These are phyloP conservation scores for Rostratula benghalensis DNA, from an alignment of 2,113 vertebrate species.

Conservation along the genomic window DNA sequence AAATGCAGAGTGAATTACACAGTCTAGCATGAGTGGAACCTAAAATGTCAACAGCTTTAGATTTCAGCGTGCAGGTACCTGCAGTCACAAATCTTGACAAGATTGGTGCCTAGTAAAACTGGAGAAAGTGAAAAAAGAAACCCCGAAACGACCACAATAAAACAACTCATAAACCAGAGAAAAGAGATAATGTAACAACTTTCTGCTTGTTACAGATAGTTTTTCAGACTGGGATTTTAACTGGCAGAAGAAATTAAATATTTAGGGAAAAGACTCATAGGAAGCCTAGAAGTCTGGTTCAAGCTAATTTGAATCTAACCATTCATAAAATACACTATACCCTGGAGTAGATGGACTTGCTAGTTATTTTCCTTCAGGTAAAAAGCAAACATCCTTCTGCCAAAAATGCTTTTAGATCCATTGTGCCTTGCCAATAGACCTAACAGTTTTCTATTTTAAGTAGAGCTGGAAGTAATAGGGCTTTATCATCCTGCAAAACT, in stretches of 20 bases:
- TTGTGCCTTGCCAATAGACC: background rate
- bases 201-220: conserved; percentile 2
- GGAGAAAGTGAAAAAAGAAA: background rate
- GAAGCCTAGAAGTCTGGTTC: conserved; percentile 50
- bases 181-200: background rate
- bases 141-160: background rate
- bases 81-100: background rate
- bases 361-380: conserved; percentile 55
- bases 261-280: conserved; percentile 47
- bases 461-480: conserved; percentile 8
- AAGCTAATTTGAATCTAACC: conserved; percentile 57
- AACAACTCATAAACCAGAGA: background rate
- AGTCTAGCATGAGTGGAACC: background rate
- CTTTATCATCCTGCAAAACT: conserved; percentile 6
- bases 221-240: conserved; percentile 58
- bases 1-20: background rate
- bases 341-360: conserved; percentile 49
- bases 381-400: conserved; percentile 44
- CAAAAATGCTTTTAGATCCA: conserved; percentile 57
- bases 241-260: conserved; percentile 61
- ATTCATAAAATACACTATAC: conserved; percentile 65
- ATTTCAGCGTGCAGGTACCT: background rate
- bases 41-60: background rate
- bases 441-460: conserved; percentile 40
- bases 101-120: background rate